These are phyloP conservation scores for Alitta virens DNA, from an alignment of 2,888 invertebrate genomes.

Conservation along the genomic window DNA sequence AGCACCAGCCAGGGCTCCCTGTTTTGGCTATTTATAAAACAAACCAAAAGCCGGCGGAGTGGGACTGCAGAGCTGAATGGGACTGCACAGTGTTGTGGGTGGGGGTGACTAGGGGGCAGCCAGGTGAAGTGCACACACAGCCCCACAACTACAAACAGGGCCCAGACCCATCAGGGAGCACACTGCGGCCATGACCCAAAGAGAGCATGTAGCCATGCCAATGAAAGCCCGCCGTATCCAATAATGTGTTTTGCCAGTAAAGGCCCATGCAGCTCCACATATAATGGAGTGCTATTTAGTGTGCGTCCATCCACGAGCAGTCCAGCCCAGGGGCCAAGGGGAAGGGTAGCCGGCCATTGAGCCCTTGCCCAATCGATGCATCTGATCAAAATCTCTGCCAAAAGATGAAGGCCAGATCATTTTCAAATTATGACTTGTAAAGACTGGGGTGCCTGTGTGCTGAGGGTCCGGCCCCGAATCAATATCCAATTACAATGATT, in stretches of 20 bases:
- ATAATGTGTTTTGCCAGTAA: background rate
- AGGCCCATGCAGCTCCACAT: background rate
- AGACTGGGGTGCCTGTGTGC: background rate
- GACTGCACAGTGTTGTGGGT: too few relatives aligned
- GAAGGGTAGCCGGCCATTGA: too few relatives aligned
- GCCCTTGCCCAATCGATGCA: background rate
- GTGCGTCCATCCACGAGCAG: background rate
- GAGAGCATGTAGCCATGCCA: background rate
- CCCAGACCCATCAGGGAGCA: too few relatives aligned
- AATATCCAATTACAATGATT: slow-evolving; percentile 1
- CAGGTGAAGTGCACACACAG: too few relatives aligned
- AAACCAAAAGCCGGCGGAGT: too few relatives aligned
- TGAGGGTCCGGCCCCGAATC: background rate
- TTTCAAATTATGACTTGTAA: slow-evolving; percentile 1
- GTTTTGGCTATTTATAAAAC: too few relatives aligned
- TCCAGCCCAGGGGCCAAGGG: background rate
- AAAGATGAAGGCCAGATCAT: slow-evolving; percentile 2
- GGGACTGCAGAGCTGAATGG: too few relatives aligned
- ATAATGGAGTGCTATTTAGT: background rate
- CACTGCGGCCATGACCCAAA: too few relatives aligned
- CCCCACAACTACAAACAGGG: too few relatives aligned
- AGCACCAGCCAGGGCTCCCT: too few relatives aligned
- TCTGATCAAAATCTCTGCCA: slow-evolving; percentile 2
- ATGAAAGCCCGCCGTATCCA: background rate
- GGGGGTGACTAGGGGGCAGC: too few relatives aligned